These are phyloP conservation scores for Marmota flaviventris DNA, from an alignment of 2,113 vertebrate genomes.

Conservation along the genomic window DNA sequence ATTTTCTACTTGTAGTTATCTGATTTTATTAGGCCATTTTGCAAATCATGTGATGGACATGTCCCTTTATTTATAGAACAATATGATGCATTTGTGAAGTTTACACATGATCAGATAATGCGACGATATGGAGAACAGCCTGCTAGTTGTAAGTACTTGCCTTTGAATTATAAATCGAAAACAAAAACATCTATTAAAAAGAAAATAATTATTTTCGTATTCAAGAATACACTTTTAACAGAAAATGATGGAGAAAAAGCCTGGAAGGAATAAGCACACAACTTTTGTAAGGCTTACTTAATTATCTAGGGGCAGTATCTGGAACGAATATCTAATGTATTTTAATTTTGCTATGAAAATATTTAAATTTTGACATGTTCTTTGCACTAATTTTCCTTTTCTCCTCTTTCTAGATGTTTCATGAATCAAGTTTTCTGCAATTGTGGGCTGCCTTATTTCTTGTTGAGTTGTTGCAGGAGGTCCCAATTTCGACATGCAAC, in stretches of 20 bases:
- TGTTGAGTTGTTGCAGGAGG: conserved; percentile 91
- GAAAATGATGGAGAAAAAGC: background rate
- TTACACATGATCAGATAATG: conserved; percentile 99
- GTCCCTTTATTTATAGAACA: conserved; percentile 92
- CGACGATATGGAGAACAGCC: conserved; percentile 99
- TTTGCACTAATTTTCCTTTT: conserved; percentile 75
- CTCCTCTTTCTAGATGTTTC: conserved; percentile 92
- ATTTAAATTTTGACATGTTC: conserved; percentile 43
- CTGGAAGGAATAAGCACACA: conserved; percentile 14
- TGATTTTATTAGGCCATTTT: conserved; percentile 51
- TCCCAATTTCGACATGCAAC: conserved; percentile 93
- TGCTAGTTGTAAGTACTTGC: conserved; percentile 96
- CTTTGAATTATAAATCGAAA: conserved; percentile 49
- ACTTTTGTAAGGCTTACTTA: conserved; percentile 39
- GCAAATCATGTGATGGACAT: background rate
- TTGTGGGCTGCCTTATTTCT: conserved; percentile 89
- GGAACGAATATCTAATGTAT: background rate
- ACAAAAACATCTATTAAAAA: conserved; percentile 17
- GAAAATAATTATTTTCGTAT: conserved; percentile 47
- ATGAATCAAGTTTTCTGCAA: conserved; percentile 91
- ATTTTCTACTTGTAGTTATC: conserved; percentile 1
- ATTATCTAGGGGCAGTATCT: background rate
- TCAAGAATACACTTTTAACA: conserved; percentile 44
- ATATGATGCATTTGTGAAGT: conserved; percentile 99
- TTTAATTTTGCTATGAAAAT: conserved; percentile 34